Conservation (phyloP, 2,888 invertebrate species). For the Itoplectis maculator region DNA sequence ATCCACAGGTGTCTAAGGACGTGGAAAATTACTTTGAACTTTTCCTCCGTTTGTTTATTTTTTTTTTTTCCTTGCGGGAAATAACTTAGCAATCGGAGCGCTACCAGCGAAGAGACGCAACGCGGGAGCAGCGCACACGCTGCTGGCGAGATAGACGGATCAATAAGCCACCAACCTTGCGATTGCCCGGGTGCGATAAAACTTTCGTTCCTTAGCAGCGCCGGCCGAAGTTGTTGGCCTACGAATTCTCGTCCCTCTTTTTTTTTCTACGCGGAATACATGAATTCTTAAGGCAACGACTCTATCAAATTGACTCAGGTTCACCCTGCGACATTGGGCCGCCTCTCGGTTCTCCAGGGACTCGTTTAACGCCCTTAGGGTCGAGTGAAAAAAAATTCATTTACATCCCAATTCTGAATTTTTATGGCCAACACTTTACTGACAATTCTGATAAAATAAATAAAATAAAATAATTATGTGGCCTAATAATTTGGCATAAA, state of each 20-base stretch:
- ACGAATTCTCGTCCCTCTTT: background rate
- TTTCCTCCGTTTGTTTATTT: slow-evolving; percentile 1
- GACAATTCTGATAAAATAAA: too few species aligned
- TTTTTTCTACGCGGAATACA: background rate
- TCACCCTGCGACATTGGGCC: background rate
- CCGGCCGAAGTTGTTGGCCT: slow-evolving; percentile 3
- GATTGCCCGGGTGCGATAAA: slow-evolving; percentile 70
- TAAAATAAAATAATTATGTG: too few species aligned
- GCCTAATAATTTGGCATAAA: background rate
- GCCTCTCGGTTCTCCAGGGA: background rate
- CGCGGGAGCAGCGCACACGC: slow-evolving; percentile 35
- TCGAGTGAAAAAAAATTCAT: background rate
- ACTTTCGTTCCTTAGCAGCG: slow-evolving; percentile 61
- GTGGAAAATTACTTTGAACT: background rate
- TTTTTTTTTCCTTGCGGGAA: slow-evolving; percentile 14
- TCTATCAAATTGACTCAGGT: background rate
- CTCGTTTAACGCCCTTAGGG: background rate
- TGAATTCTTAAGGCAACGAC: slow-evolving; percentile 8
- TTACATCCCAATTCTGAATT: background rate
- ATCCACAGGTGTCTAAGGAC: background rate
- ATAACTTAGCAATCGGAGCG: slow-evolving; percentile 44
- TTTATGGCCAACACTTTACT: background rate
- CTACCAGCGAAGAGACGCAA: slow-evolving; percentile 37
- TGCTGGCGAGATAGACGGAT: slow-evolving; percentile 69
- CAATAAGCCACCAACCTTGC: slow-evolving; percentile 75